Percentiles rank a stretch among this genome's conserved stretches.
These are phyloP conservation scores for Pangasius sanitwongsei DNA, from an alignment of 2,797 vertebrate genomes.

Conservation along the genomic window DNA sequence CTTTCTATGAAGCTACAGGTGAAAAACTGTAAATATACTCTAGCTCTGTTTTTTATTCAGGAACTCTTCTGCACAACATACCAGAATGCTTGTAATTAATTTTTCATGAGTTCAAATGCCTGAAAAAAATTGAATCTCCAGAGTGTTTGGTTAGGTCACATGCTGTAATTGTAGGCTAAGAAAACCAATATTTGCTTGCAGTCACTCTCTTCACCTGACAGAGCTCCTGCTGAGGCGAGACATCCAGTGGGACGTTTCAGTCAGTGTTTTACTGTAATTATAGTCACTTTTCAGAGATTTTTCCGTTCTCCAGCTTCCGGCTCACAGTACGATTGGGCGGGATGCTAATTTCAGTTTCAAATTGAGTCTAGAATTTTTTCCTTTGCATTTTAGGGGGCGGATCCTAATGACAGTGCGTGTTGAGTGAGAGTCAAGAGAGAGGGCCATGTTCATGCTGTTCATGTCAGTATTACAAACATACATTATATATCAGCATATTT, in stretches of 20 bases:
- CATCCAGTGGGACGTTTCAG: background rate
- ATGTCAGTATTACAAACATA: background rate
- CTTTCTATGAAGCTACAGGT: background rate
- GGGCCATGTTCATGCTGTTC: background rate
- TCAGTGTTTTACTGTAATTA: constrained; percentile 42
- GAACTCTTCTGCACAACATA: background rate
- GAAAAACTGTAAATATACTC: background rate
- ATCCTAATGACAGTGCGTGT: background rate
- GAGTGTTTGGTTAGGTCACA: constrained; percentile 4
- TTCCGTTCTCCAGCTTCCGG: constrained; percentile 3
- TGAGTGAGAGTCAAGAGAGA: background rate
- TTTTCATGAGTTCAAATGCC: background rate
- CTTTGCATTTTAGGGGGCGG: background rate
- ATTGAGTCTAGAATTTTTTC: background rate
- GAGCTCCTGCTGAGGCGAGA: background rate
- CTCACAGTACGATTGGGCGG: background rate
- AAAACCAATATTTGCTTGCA: constrained; percentile 25
- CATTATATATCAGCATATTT: background rate
- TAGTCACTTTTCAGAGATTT: constrained; percentile 34
- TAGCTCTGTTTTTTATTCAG: too few relatives aligned
- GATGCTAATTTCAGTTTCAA: background rate
- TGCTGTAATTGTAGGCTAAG: constrained; percentile 18
- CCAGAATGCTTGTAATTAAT: background rate
- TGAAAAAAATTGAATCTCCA: background rate
- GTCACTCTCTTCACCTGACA: constrained; percentile 16